Percentiles rank a stretch among this genome's conserved stretches.
Evolutionary conservation across 2,113 vertebrate genomes (phyloP).

Genomic region (Vidua chalybeata): DNA sequence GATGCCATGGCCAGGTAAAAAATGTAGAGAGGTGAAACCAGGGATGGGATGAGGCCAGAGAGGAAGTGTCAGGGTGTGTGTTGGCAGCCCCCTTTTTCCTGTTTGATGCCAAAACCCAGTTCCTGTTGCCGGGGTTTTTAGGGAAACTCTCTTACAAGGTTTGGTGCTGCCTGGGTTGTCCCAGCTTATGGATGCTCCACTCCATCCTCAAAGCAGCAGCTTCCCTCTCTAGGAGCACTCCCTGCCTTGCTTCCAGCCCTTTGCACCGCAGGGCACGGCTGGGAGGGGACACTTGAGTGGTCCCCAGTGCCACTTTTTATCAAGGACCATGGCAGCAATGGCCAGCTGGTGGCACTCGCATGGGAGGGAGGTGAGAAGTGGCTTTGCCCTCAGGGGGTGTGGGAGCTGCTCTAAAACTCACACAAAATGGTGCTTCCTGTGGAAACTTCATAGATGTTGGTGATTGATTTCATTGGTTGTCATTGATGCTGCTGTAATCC

Average conservation of each 20-base stretch:
- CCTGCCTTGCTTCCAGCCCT: not conserved
- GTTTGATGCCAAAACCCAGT: rapidly evolving
- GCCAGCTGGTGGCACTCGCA: not conserved
- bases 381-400: not conserved
- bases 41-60: not conserved
- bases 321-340: not conserved
- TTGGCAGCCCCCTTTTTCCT: not conserved
- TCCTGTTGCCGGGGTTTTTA: not conserved
- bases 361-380: rapidly evolving
- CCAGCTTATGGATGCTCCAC: not conserved
- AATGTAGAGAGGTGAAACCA: not conserved
- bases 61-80: rapidly evolving
- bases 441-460: not conserved
- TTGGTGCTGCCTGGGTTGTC: rapidly evolving
- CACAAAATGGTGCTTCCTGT: not conserved
- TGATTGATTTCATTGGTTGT: not conserved
- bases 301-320: not conserved
- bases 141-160: not conserved
- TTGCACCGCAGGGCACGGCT: rapidly evolving
- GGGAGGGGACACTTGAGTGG: not conserved
- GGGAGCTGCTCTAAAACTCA: not conserved
- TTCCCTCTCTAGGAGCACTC: not conserved
- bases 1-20: not conserved
- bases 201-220: not conserved
- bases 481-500: not conserved